Evolutionary conservation across 1,140 invertebrate species (phyloP), one percentile per base, ranked within the genome.

Genomic region (Babylonia areolata): DNA sequence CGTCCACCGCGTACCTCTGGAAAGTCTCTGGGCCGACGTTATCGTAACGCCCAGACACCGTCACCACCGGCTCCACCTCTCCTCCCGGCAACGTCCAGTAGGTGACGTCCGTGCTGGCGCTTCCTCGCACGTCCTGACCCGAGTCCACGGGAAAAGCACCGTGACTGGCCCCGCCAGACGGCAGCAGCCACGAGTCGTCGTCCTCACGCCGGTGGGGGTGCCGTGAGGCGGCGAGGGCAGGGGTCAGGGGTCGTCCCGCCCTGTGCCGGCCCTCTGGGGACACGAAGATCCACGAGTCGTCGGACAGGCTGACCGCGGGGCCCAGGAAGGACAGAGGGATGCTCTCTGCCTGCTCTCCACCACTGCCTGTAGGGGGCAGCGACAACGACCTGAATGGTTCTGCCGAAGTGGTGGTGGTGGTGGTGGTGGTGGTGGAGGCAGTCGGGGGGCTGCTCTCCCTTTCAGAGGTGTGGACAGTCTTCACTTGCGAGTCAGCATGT

Each of bases 401-500:
- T 54, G 78, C 0, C 11, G 40, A 51, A n/a, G 75, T 28, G 75
- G 20, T 2, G 11, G 11, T 28, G 35, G 11, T 40, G 75, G 2
- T 28, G 78, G 33, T 1, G 78, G 39, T 0, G 28, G 31, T 17
- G 1, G 58, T 12, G 58, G 58, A 12, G 23, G 20, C 58, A 64
- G 58, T 23, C 58, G 15, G 58, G 9, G 78, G 78, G 78, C n/a
- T 80, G 78, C 42, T 80, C 31, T 80, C 78, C 23, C 42, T 80
- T 3, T 79, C 77, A 28, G 77, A 11, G 3, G 23, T 5, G 77
- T 58, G 23, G 6, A 80, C 78, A 0, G 40, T 33, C 46, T 80
- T 80, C 42, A 80, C 77, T 86, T 84, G 64, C 82, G 82, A 31
- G 82, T 86, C 69, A 87, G n/a, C 84, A 89, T 84, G 69, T 86